Percentiles rank a stretch among this genome's conserved stretches.
Conservation (phyloP, 2,888 invertebrate species). For the Leptinotarsa rubiginosa region DNA sequence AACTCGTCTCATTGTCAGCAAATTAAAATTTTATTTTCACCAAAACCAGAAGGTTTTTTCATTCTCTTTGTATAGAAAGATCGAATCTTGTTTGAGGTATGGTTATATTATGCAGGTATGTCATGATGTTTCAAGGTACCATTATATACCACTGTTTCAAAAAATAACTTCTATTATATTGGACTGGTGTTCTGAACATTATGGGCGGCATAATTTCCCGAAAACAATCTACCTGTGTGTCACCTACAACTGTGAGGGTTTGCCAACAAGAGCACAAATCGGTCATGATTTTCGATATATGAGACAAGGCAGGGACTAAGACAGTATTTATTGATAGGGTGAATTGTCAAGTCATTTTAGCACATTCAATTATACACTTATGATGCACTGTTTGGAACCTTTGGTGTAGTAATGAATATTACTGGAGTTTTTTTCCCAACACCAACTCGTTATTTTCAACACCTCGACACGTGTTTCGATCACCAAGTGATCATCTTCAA, state of each 20-base stretch:
- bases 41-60: no score
- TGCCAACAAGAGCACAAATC: constrained; percentile 6
- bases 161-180: constrained; percentile 1
- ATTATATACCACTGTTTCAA: background rate
- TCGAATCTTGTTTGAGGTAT: background rate
- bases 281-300: background rate
- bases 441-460: no score
- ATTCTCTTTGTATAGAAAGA: background rate
- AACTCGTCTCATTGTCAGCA: no score
- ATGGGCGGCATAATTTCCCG: constrained; percentile 1
- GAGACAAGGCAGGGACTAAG: background rate
- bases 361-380: no score
- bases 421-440: no score
- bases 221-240: constrained; percentile 2
- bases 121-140: background rate
- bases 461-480: no score
- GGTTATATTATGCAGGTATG: background rate
- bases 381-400: no score
- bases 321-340: background rate
- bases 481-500: no score
- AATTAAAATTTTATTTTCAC: no score
- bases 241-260: constrained; percentile 14
- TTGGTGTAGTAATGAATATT: no score
- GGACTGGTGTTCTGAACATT: background rate
- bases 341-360: no score